These are phyloP conservation scores for Avahi laniger DNA, from an alignment of 2,797 vertebrate genomes.

Conservation along the genomic window DNA sequence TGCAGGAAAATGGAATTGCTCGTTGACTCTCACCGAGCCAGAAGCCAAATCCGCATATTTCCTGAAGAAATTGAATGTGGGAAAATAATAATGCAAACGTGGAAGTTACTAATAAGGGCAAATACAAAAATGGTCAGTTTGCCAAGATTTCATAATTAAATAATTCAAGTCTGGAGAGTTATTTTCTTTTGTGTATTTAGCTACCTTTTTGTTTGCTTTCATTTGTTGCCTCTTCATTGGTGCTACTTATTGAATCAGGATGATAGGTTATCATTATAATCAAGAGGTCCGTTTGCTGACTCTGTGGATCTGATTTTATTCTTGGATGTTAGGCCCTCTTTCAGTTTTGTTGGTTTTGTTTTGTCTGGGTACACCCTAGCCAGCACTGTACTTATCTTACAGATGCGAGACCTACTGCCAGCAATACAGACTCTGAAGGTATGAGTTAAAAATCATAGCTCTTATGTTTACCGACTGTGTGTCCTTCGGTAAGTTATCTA, in stretches of 20 bases:
- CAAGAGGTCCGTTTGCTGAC: neutral
- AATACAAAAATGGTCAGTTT: neutral
- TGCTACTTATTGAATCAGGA: neutral
- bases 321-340: neutral
- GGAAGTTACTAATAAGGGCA: neutral
- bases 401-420: neutral
- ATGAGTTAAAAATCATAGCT: neutral
- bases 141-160: neutral
- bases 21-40: neutral
- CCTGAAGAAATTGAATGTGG: neutral
- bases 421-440: neutral
- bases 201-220: neutral
- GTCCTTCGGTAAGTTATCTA: neutral
- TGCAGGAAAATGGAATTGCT: neutral
- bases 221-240: neutral
- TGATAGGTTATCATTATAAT: neutral
- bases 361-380: neutral
- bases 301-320: neutral
- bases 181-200: neutral
- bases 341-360: neutral
- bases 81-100: neutral
- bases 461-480: neutral
- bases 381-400: neutral
- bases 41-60: neutral
- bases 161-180: neutral